These are phyloP conservation scores for Monoplex corrugatus DNA, from an alignment of 2,888 invertebrate species.

Conservation along the genomic window DNA sequence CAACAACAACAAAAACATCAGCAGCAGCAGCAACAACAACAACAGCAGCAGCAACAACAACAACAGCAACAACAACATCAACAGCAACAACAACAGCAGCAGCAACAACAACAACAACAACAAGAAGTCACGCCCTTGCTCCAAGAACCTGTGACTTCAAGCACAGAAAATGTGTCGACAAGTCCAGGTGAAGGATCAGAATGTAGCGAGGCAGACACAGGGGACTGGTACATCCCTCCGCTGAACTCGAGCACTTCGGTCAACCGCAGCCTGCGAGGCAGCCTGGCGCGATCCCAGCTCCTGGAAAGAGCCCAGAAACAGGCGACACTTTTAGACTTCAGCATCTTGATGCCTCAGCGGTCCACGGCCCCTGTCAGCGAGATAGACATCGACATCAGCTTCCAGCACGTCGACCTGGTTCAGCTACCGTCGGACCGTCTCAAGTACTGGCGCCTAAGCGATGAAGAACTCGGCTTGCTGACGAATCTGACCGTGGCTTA, in stretches of 20 bases:
- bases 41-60: no score
- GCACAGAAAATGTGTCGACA: background rate
- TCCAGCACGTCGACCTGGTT: slow-evolving; percentile 42
- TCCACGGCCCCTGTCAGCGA: background rate
- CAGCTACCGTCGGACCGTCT: slow-evolving; percentile 60
- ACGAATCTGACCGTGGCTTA: slow-evolving; percentile 59
- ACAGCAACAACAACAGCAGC: background rate
- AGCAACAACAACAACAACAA: background rate
- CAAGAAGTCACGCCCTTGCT: background rate
- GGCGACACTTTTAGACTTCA: background rate
- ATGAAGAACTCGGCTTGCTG: slow-evolving; percentile 62
- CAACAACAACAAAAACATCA: background rate
- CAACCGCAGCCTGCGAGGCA: background rate
- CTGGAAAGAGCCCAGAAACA: background rate
- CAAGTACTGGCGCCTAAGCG: slow-evolving; percentile 61
- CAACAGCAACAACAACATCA: background rate
- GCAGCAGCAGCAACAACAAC: background rate
- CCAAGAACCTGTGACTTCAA: background rate
- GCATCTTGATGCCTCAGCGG: background rate
- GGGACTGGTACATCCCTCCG: background rate
- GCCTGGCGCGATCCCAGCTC: background rate
- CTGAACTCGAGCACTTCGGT: background rate
- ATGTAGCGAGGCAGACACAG: background rate
- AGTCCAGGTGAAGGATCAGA: background rate
- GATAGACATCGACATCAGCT: background rate